Conservation (phyloP, 2,113 vertebrate species). For the Egretta garzetta region DNA sequence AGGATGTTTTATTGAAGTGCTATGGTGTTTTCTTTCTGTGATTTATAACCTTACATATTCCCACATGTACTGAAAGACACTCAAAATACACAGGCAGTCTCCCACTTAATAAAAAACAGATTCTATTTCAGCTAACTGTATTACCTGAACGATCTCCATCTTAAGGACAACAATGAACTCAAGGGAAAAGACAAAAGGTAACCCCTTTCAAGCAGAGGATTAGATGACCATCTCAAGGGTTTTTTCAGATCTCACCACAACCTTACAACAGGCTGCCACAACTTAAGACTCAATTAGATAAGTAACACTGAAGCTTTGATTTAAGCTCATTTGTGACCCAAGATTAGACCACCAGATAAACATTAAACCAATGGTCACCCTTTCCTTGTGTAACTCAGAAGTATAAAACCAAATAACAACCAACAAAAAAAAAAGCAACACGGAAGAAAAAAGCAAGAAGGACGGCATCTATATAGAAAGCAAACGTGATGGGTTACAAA, state of each 20-base stretch:
- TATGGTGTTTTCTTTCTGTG: neutral
- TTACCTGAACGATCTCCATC: conserved; percentile 12
- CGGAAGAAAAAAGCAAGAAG: neutral
- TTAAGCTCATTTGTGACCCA: neutral
- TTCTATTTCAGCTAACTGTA: neutral
- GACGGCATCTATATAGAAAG: neutral
- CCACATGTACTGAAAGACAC: conserved; percentile 16
- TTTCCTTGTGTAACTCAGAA: neutral
- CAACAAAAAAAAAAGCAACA: neutral
- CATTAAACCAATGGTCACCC: neutral
- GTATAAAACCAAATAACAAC: neutral
- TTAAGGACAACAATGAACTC: neutral
- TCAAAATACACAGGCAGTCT: conserved; percentile 2
- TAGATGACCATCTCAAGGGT: neutral
- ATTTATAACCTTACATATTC: conserved; percentile 28
- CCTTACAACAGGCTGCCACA: neutral
- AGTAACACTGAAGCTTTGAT: neutral
- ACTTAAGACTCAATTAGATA: neutral
- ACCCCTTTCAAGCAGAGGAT: neutral
- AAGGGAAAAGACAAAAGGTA: neutral
- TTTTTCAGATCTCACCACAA: conserved; percentile 2
- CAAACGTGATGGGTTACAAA: neutral
- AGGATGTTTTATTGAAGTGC: conserved; percentile 44
- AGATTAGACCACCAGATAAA: conserved; percentile 10
- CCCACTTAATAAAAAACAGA: conserved; percentile 25